Evolutionary conservation across 2,888 invertebrate species (phyloP).

Genomic region (Pyrochroa serraticornis): DNA sequence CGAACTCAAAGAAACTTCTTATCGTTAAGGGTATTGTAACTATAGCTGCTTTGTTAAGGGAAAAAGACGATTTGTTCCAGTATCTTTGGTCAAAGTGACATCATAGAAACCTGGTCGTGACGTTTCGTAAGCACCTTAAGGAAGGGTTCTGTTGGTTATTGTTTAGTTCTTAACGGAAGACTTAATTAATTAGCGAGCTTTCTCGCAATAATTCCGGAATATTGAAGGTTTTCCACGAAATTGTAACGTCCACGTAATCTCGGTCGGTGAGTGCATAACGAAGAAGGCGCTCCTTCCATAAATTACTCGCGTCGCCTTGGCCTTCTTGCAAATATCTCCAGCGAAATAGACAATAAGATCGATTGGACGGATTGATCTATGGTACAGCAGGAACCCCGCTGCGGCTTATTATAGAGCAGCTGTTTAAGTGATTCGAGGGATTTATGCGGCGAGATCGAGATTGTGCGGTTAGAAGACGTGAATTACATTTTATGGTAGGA

Average conservation of each 20-base stretch:
- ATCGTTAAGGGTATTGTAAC: too few species aligned
- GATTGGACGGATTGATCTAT: slow-evolving; percentile 38
- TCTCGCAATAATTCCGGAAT: neutral
- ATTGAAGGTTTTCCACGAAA: slow-evolving; percentile 31
- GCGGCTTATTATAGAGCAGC: slow-evolving; percentile 39
- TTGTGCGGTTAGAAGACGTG: slow-evolving; percentile 35
- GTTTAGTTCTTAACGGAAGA: slow-evolving; percentile 31
- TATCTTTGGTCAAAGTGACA: too few species aligned
- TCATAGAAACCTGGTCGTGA: too few species aligned
- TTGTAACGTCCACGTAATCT: slow-evolving; percentile 36
- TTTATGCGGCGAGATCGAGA: slow-evolving; percentile 39
- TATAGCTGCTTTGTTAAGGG: too few species aligned
- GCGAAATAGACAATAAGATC: slow-evolving; percentile 37
- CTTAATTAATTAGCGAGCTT: too few species aligned
- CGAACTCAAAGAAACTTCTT: too few species aligned
- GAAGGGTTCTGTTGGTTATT: too few species aligned
- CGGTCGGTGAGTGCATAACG: too few species aligned
- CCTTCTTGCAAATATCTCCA: slow-evolving; percentile 23
- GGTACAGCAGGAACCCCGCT: slow-evolving; percentile 30
- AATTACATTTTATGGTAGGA: slow-evolving; percentile 24
- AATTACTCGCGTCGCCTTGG: neutral
- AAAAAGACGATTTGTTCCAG: too few species aligned
- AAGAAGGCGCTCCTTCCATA: slow-evolving; percentile 7
- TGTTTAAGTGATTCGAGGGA: slow-evolving; percentile 40
- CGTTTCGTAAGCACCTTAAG: too few species aligned